Percentiles rank a stretch among this genome's conserved stretches.
phyloP scores from a whole-genome alignment of 2,113 vertebrate genomes.

The Thomomys bottae region DNA sequence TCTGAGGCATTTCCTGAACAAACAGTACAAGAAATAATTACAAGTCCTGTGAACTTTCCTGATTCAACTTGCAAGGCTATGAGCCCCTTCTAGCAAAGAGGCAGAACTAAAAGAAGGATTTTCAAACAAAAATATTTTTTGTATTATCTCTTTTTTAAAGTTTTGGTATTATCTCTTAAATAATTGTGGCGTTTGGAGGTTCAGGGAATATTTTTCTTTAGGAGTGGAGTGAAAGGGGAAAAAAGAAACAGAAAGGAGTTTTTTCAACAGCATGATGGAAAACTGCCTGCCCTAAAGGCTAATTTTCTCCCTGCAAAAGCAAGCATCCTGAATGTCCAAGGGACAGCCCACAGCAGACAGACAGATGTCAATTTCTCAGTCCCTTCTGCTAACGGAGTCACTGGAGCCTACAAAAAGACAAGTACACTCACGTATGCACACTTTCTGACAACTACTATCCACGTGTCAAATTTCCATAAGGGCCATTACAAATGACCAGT shows the following conservation, averaged over 20 bases:
- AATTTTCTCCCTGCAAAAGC: background rate
- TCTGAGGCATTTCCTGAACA: background rate
- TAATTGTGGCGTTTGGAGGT: background rate
- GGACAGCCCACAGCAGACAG: background rate
- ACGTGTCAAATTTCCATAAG: background rate
- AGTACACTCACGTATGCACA: background rate
- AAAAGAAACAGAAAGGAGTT: background rate
- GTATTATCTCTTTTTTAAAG: background rate
- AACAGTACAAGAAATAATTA: background rate
- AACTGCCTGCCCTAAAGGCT: background rate
- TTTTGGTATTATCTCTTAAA: too few species aligned
- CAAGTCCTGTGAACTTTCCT: background rate
- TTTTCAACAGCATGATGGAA: background rate
- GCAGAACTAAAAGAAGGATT: background rate
- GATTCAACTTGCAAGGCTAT: background rate
- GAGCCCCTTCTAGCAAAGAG: constrained; percentile 41
- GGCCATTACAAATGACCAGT: background rate
- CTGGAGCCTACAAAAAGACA: constrained; percentile 13
- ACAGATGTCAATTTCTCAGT: background rate
- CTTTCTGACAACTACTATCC: background rate
- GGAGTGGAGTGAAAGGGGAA: background rate
- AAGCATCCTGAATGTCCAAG: background rate
- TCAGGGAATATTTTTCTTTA: background rate
- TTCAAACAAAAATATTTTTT: background rate
- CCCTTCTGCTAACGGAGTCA: background rate